phyloP scores from a whole-genome alignment of 2,113 vertebrate genomes.

The Sprattus sprattus region DNA sequence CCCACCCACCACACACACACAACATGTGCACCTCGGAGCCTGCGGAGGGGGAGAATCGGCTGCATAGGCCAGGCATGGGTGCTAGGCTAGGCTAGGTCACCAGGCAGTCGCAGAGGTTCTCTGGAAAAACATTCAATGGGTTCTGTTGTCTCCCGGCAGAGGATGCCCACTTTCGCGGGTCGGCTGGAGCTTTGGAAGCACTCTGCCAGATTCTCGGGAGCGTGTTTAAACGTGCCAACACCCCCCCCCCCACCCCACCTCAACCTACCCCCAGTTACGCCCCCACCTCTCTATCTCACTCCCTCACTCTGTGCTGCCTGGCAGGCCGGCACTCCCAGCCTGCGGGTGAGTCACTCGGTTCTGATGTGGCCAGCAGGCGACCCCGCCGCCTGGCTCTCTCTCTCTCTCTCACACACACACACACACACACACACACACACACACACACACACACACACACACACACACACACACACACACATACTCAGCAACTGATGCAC shows the following conservation, averaged over 20 bases:
- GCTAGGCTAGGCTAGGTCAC: neutral
- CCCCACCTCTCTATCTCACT: neutral
- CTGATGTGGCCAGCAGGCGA: slow-evolving; percentile 67
- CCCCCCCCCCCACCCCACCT: slow-evolving; percentile 20
- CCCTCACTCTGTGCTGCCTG: slow-evolving; percentile 15
- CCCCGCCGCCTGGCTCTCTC: slow-evolving; percentile 51
- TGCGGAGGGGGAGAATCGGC: neutral
- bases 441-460: slow-evolving; percentile 48
- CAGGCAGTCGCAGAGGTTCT: slow-evolving; percentile 19
- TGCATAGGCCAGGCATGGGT: neutral
- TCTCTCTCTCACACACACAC: slow-evolving; percentile 50
- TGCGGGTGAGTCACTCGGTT: slow-evolving; percentile 66
- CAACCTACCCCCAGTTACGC: too few species aligned
- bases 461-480: slow-evolving; percentile 41
- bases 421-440: slow-evolving; percentile 45
- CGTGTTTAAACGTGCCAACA: slow-evolving; percentile 39
- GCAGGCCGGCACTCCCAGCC: slow-evolving; percentile 50
- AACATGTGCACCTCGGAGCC: neutral
- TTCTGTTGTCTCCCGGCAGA: neutral
- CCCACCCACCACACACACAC: neutral
- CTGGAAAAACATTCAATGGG: slow-evolving; percentile 23
- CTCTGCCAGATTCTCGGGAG: slow-evolving; percentile 35
- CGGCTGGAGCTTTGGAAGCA: slow-evolving; percentile 21
- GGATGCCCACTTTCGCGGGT: slow-evolving; percentile 6
- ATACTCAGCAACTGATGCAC: slow-evolving; percentile 5